Base-by-base conservation (phyloP, 2,797 vertebrate genomes). In the Hephaestus fuliginosus region DNA sequence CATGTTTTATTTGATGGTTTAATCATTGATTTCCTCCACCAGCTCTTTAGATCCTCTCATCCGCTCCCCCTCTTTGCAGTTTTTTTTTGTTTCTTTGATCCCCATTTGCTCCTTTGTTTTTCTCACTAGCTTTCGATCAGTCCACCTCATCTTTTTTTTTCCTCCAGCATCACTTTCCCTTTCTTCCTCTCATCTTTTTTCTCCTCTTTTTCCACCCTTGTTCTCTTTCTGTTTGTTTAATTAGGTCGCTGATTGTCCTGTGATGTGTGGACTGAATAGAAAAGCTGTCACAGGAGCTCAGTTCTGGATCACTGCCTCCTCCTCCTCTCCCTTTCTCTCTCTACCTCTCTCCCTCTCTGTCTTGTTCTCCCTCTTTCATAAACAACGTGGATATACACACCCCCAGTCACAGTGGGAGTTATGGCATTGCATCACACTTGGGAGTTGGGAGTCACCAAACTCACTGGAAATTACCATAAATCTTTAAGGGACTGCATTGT, bases 251-350 rank as follows among this genome's bases (percentile, higher is more conserved):
- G 88, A 91, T 91, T 84, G 83, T 85, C 83, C 85, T 84, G 79
- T 81, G 89, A 91, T 91, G 89, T 89, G 78, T 60, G 52, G 80
- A 65, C 80, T 86, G 87, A 92, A 90, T 84, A 83, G 89, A 83
- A 75, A 85, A 84, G 78, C 86, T 92, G 93, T 93, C 92, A 93
- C 81, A 85, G 65, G 71, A 76, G 80, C 78, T 93, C 90, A 92
- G 46, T 92, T 91, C 83, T 93, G 90, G 89, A 90, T 92, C 78
- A 74, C 64, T 88, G 90, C 91, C 73, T 89, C 71, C 74, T 84
- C 81, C 30, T 81, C 70, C 60, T 56, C 65, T 25, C 83, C 30
- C 56, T 36, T 52, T 44, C 43, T 76, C 33, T 33, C 51, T 48
- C 30, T 33, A 33, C 70, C 60, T 56, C 62, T 25, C 83, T 30